Percentiles rank a stretch among this genome's conserved stretches.
phyloP scores from a whole-genome alignment of 1,140 invertebrate species.

The Neoseiulus cucumeris region DNA sequence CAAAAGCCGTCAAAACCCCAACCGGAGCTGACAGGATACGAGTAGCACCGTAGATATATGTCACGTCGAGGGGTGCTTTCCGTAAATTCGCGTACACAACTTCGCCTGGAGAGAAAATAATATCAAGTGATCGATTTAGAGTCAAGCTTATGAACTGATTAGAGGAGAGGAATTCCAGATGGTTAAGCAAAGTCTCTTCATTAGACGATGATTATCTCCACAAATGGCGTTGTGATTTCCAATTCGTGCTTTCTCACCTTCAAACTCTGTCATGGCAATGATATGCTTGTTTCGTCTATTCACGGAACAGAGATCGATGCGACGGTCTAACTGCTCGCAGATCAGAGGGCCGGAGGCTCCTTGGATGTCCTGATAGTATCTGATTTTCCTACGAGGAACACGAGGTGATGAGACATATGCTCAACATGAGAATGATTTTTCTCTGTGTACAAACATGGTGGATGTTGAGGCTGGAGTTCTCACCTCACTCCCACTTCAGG shows the following conservation, averaged over 20 bases:
- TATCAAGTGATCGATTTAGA: not conserved
- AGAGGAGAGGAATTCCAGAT: not conserved
- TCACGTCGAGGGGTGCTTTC: not conserved
- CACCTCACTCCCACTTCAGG: not conserved
- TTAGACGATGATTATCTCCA: not conserved
- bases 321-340: not conserved
- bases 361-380: not conserved
- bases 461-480: not conserved
- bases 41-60: not conserved
- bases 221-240: not conserved
- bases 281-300: not conserved
- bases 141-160: not conserved
- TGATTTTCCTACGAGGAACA: not conserved
- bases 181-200: not conserved
- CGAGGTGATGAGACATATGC: not conserved
- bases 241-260: not conserved
- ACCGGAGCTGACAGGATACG: not conserved
- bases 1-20: not conserved
- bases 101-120: not conserved
- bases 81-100: not conserved
- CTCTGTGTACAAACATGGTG: not conserved
- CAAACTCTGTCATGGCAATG: not conserved
- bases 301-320: not conserved
- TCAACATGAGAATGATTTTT: not conserved
- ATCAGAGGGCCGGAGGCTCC: not conserved